Evolutionary conservation across 1,140 invertebrate genomes (phyloP).

Genomic region (Trigoniulus corallinus): DNA sequence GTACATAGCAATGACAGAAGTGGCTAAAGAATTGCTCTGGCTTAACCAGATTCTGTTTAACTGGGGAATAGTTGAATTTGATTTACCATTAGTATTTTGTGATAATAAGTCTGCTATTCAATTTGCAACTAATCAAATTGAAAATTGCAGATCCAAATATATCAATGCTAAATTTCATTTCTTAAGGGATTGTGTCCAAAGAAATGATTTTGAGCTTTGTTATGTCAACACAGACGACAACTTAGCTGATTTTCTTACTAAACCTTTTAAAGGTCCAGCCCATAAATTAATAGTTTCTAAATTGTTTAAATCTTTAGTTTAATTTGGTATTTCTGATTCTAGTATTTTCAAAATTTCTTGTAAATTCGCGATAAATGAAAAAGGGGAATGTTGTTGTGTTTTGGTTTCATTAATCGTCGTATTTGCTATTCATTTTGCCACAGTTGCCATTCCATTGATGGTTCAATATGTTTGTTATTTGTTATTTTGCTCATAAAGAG

Average conservation of each 20-base stretch:
- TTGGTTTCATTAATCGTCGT: neutral
- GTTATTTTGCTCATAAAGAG: neutral
- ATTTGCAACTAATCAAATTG: conserved; percentile 1
- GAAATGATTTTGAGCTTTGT: neutral
- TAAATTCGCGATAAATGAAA: neutral
- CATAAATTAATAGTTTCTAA: neutral
- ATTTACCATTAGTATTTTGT: neutral
- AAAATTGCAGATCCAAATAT: neutral
- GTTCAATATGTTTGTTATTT: neutral
- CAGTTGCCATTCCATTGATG: neutral
- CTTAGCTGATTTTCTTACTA: neutral
- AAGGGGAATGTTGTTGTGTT: neutral
- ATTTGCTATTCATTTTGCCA: neutral
- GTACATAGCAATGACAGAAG: neutral
- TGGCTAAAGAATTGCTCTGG: neutral
- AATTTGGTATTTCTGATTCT: neutral
- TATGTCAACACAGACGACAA: neutral
- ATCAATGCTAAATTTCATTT: neutral
- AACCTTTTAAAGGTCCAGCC: neutral
- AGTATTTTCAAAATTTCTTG: neutral
- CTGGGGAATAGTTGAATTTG: neutral
- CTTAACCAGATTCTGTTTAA: neutral
- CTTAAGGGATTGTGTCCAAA: neutral
- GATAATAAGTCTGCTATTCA: neutral
- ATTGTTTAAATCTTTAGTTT: neutral